phyloP scores from a whole-genome alignment of 2,113 vertebrate species.

The Gobio gobio region DNA sequence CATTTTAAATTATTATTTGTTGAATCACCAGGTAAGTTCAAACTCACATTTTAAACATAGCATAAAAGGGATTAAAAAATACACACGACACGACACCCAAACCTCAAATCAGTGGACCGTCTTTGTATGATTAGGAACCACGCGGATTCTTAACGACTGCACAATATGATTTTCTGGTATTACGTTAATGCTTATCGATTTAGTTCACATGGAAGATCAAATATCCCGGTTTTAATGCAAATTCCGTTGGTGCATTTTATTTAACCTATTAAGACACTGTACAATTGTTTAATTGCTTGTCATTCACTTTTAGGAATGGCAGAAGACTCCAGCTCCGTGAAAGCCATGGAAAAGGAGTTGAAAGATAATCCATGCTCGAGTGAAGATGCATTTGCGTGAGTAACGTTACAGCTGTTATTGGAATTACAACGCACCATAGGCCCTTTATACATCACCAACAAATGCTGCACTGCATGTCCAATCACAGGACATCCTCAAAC shows the following conservation, averaged over 20 bases:
- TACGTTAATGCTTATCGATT: not conserved
- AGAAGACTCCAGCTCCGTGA: constrained; percentile 68
- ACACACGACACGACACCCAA: not conserved
- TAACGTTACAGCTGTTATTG: constrained; percentile 1
- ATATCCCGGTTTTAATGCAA: not conserved
- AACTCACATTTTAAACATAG: not conserved
- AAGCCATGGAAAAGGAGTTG: constrained; percentile 63
- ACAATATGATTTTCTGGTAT: not conserved
- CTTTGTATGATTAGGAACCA: not conserved
- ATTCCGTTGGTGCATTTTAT: not conserved
- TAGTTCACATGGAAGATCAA: not conserved
- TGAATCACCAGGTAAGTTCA: not conserved
- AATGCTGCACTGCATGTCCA: not conserved
- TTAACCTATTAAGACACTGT: not conserved
- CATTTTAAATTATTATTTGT: not conserved
- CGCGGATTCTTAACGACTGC: not conserved
- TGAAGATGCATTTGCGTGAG: constrained; percentile 56
- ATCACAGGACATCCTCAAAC: not conserved
- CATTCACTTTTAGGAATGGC: constrained; percentile 45
- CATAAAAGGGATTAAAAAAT: not conserved
- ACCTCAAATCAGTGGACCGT: not conserved
- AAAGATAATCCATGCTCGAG: constrained; percentile 57
- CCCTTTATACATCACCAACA: constrained; percentile 3
- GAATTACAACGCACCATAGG: not conserved
- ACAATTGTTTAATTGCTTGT: not conserved